phyloP scores from a whole-genome alignment of 2,797 vertebrate genomes.

The Tokudaia muenninki region DNA sequence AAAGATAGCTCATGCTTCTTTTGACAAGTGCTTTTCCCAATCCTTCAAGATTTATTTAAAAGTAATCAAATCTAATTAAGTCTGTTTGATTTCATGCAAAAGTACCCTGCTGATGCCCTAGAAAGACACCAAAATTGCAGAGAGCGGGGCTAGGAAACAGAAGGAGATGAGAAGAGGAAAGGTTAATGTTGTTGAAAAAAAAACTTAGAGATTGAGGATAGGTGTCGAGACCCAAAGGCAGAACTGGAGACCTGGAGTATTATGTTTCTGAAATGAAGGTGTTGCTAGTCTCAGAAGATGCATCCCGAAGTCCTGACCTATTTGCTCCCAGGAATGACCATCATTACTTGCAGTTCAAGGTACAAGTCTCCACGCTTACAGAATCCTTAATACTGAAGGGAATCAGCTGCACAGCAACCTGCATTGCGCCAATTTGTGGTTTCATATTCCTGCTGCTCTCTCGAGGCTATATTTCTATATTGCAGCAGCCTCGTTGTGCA shows the following conservation, averaged over 20 bases:
- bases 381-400: constrained; percentile 70
- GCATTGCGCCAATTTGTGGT: constrained; percentile 4
- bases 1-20: constrained; percentile 25
- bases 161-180: constrained; percentile 69
- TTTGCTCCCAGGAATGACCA: constrained; percentile 65
- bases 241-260: constrained; percentile 64
- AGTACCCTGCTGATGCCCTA: background rate
- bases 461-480: constrained; percentile 68
- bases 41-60: constrained; percentile 65
- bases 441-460: constrained; percentile 67
- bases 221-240: constrained; percentile 70
- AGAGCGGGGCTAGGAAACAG: background rate
- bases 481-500: constrained; percentile 55
- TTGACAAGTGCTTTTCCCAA: background rate
- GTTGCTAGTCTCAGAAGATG: constrained; percentile 28
- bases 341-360: constrained; percentile 66
- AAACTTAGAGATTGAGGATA: constrained; percentile 59
- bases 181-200: constrained; percentile 57
- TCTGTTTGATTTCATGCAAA: constrained; percentile 39
- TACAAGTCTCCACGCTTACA: constrained; percentile 70
- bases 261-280: constrained; percentile 47
- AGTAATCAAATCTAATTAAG: constrained; percentile 73
- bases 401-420: background rate
- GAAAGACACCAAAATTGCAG: background rate
- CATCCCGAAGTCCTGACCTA: constrained; percentile 26